Base-by-base conservation (phyloP, 2,888 invertebrate species). In the Lithosia quadra region DNA sequence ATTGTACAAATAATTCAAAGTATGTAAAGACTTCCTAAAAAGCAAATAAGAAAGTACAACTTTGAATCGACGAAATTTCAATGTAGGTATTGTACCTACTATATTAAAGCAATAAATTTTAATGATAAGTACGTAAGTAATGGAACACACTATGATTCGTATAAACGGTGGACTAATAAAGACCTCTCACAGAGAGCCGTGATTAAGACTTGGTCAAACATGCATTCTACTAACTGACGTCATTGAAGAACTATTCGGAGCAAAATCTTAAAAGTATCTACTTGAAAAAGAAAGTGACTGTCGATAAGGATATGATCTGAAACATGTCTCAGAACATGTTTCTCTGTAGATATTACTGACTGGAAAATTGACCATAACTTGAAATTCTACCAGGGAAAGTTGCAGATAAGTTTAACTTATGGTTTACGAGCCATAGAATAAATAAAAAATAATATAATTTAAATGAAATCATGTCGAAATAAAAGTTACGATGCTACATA, bases 341-440 rank as follows among this genome's bases (percentile, higher is more conserved):
- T 49, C 18, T 49, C 9, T 18, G 53, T 24, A 24, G 53, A 13
- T 70, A 53, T 67, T 63, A 61, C 24, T 28, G 58, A 57, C 60
- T 56, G 62, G 63, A 69, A 76, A 79, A 80, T 79, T 73, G 62
- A 63, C 28, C 60, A 33, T 62, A 65, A 77, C 70, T 71, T 68
- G 72, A 77, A 63, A 71, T 71, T 62, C 63, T 71, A 68, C 64
- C 21, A 66, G 56, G 56, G 69, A 78, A 77, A 77, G 65, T 74
- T 72, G 69, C 63, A 59, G 33, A 67, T 67, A 69, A 71, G 69
- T 71, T 71, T 66, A 67, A 69, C 68, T 60, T 33, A 34, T 64
- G 61, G n/a, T 55, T 72, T 68, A 71, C 33, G 61, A 53, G 28
- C 67, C 69, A 75, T 73, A 69, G 75, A 71, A 68, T 59, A 39